Conservation (phyloP, 2,888 invertebrate species). For the Epiblema foenella region DNA sequence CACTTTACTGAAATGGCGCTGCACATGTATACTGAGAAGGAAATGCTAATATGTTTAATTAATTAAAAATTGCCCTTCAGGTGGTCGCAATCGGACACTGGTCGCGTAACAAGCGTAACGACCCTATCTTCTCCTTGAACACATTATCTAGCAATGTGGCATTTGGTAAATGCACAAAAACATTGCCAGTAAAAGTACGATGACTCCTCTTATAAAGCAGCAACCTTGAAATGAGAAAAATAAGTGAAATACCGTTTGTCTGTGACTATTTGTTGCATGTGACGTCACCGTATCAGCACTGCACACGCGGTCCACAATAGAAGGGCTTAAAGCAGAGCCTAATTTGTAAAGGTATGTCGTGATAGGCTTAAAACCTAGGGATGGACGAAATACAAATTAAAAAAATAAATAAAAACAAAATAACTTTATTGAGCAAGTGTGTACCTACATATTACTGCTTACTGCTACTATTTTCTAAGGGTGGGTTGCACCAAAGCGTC, state of each 20-base stretch:
- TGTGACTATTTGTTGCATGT: slow-evolving; percentile 50
- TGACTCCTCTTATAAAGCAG: slow-evolving; percentile 4
- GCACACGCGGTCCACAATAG: slow-evolving; percentile 47
- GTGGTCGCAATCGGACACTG: neutral
- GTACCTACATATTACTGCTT: too few relatives aligned
- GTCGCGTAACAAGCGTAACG: neutral
- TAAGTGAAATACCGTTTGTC: slow-evolving; percentile 30
- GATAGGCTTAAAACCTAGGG: neutral
- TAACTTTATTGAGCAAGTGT: too few relatives aligned
- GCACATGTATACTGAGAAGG: too few relatives aligned
- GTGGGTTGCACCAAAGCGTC: too few relatives aligned
- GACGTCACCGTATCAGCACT: slow-evolving; percentile 53
- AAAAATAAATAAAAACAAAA: too few relatives aligned
- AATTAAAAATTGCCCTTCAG: too few relatives aligned
- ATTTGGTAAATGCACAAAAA: slow-evolving; percentile 16
- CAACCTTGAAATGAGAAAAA: slow-evolving; percentile 26
- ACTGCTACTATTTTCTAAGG: too few relatives aligned
- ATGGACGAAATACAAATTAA: too few relatives aligned
- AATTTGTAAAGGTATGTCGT: slow-evolving; percentile 23
- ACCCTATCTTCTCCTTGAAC: neutral
- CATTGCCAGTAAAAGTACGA: slow-evolving; percentile 19
- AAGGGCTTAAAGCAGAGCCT: slow-evolving; percentile 19
- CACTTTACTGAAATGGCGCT: too few relatives aligned
- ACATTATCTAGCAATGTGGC: neutral
- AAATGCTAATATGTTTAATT: too few relatives aligned